Percentiles rank a stretch among this genome's conserved stretches.
These are phyloP conservation scores for cat (Felis catus) DNA, from an alignment of 2,113 vertebrate species.

Conservation along the genomic window F.catus_Fca126_mat1.0 CM031416.1:120684501-120685000, in stretches of 20 bases:
- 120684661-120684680: neutral
- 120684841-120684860: neutral
- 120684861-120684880: neutral
- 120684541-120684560: neutral
- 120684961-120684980: neutral
- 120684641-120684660: neutral
- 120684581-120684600: neutral
- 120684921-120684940: fast-evolving
- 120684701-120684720: neutral
- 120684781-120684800: neutral
- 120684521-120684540: neutral
- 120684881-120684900: neutral
- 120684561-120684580: neutral
- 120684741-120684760: neutral
- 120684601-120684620: too few relatives aligned
- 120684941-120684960: neutral
- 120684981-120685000: neutral
- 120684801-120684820: neutral
- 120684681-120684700: fast-evolving
- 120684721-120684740: neutral
- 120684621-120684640: neutral
- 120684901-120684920: neutral
- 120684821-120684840: neutral
- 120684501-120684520: neutral
- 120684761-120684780: neutral